Evolutionary conservation across 2,888 invertebrate species (phyloP).

Genomic region (Nesidiocoris tenuis): DNA sequence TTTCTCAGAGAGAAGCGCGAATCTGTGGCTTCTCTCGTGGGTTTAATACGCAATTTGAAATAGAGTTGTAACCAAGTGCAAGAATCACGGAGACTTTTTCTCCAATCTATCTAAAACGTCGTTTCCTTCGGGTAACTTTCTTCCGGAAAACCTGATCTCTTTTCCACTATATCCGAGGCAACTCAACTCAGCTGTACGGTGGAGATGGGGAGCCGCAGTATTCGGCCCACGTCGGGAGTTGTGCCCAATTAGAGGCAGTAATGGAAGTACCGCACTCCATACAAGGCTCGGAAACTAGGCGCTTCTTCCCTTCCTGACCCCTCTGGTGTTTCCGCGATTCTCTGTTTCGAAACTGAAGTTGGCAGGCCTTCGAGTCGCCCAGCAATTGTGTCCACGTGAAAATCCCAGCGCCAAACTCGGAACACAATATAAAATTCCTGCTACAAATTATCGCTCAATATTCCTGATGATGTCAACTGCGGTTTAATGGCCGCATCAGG

Average conservation of each 20-base stretch:
- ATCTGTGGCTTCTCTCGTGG: no score
- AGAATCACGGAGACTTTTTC: not conserved
- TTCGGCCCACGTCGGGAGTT: conserved; percentile 37
- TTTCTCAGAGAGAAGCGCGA: no score
- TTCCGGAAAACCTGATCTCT: not conserved
- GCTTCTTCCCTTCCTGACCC: not conserved
- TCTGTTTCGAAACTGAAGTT: not conserved
- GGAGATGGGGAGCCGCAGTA: conserved; percentile 1
- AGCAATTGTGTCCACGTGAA: not conserved
- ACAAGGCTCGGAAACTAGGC: conserved; percentile 1
- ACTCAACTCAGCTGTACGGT: not conserved
- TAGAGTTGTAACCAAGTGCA: not conserved
- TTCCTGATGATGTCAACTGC: no score
- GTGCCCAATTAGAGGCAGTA: conserved; percentile 38
- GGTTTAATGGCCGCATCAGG: no score
- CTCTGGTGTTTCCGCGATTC: not conserved
- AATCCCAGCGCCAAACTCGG: not conserved
- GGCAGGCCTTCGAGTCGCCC: not conserved
- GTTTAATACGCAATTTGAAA: no score
- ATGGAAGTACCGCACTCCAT: conserved; percentile 32
- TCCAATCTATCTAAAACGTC: not conserved
- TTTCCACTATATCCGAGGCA: not conserved
- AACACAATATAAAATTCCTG: no score
- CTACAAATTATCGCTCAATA: no score
- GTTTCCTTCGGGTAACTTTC: not conserved